Evolutionary conservation across 2,888 invertebrate genomes (phyloP), one percentile per base, ranked within the genome.

Genomic region (Podotricha telesiphe): DNA sequence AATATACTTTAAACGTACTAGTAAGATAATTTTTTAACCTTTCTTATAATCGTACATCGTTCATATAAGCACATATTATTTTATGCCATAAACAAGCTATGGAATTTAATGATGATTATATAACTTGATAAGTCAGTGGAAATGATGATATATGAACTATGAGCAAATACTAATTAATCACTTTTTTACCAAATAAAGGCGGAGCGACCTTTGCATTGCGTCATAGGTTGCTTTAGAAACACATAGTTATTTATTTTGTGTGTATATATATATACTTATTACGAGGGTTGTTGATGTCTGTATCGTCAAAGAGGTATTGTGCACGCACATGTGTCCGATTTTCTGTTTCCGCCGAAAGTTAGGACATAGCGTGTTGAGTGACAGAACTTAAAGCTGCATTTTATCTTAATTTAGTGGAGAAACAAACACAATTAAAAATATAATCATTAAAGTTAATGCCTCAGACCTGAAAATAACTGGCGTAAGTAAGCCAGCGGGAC

Each of bases 141-240:
- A 42, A 45, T 45, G 59, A 17, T 59, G 59, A 59, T 45, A 45
- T 45, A 59, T 45, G n/a, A 45, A 28, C 17, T 45, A 28, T 59
- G 45, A 59, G 20, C 28, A 22, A 59, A 42, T 7, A 56, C 10
- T 22, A 58, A 58, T 58, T 42, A 45, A 59, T 59, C 59, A 59
- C 59, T 59, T 45, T 37, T 59, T 59, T 59, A 59, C 45, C 59
- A 45, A 59, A 59, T 45, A 59, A 42, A 45, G 58, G 42, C 13
- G 10, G 19, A 22, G 42, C 20, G 59, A 59, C 59, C 45, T 59
- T 45, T 59, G 17, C 3, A 17, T 45, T 5, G 42, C 59, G 17
- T 45, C 45, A 59, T 17, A 45, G 22, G 45, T 59, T 59, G 22
- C 45, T 10, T 13, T 45, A 45, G 22, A 45, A n/a, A 45, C 15